A percentile compares a stretch with the other conserved stretches of the same genome.
Evolutionary conservation across 2,113 vertebrate species (phyloP).

Genomic region (Orthochromis indermauri): DNA sequence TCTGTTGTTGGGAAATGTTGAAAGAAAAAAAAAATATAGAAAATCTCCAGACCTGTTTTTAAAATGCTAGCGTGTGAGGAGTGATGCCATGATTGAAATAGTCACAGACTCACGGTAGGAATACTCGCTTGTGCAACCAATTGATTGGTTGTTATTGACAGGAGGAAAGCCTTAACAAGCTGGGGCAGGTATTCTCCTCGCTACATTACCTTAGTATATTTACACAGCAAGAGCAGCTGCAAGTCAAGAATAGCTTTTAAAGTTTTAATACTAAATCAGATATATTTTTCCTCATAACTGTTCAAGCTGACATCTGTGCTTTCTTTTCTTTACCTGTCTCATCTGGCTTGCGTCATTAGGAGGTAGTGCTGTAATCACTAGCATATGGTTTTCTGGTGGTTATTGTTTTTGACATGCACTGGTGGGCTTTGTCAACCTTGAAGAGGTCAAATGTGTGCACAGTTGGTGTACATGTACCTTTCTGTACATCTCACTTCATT

Average conservation of each 20-base stretch:
- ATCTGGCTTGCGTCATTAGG: not conserved
- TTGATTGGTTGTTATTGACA: not conserved
- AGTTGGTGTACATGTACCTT: not conserved
- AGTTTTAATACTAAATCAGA: not conserved
- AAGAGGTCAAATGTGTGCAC: not conserved
- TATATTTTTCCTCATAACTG: not conserved
- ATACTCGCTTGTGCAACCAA: not conserved
- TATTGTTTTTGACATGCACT: not conserved
- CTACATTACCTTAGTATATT: not conserved
- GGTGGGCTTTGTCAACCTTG: not conserved
- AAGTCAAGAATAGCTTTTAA: not conserved
- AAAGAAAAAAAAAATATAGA: not conserved
- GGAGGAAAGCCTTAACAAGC: not conserved
- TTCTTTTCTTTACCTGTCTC: slow-evolving; percentile 5
- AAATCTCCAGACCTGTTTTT: not conserved
- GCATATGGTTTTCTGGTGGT: not conserved
- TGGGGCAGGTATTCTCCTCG: not conserved
- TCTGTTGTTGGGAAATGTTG: not conserved
- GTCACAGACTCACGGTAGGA: not conserved
- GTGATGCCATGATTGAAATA: not conserved
- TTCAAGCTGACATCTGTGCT: not conserved
- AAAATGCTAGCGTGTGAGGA: not conserved
- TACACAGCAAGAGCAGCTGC: not conserved
- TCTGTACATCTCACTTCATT: not conserved
- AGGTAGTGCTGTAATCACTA: not conserved